Conservation (phyloP, 2,113 vertebrate species). For the Raphicerus campestris region DNA sequence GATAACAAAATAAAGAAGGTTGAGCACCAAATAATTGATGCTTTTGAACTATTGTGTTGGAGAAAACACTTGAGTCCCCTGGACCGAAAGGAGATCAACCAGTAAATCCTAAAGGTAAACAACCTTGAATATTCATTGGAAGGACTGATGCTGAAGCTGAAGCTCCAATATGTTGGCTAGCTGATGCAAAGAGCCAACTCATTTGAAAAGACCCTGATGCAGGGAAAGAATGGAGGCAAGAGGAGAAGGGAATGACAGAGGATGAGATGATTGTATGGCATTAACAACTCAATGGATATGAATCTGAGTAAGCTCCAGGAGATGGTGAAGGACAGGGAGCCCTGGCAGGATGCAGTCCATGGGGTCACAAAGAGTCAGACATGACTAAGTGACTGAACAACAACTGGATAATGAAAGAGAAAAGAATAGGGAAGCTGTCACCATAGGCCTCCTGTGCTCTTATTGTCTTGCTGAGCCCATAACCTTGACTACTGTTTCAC, state of each 20-base stretch:
- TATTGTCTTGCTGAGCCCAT: background rate
- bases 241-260: background rate
- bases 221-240: background rate
- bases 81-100: background rate
- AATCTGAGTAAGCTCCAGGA: background rate
- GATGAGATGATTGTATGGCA: background rate
- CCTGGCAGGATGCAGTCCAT: background rate
- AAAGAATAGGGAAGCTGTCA: background rate
- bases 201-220: background rate
- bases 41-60: background rate
- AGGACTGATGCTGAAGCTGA: background rate
- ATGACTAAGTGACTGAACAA: background rate
- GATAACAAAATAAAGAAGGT: background rate
- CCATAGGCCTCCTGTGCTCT: rapidly evolving
- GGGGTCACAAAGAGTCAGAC: background rate
- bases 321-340: background rate
- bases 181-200: background rate
- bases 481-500: background rate
- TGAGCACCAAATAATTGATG: background rate
- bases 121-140: background rate
- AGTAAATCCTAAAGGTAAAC: background rate
- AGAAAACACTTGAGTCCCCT: background rate
- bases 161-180: background rate
- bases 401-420: background rate
- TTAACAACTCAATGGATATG: background rate